Base-by-base conservation (phyloP, 2,888 invertebrate genomes). In the Agrilus mali region DNA sequence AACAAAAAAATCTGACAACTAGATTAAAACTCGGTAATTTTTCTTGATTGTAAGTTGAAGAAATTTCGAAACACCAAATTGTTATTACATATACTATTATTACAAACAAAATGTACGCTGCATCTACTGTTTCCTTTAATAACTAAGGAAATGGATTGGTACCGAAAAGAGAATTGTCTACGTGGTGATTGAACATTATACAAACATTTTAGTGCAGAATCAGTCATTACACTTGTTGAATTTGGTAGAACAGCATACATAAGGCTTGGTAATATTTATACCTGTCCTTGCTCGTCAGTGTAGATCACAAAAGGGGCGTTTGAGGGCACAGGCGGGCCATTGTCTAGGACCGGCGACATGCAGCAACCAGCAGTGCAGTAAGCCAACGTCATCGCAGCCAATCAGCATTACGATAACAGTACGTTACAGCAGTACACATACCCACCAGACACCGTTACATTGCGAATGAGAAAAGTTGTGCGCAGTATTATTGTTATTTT, bases 211-310 rank as follows among this genome's bases (percentile, higher is more conserved):
- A 27, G 27, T 27, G 27, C 27, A 27, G 27, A 27, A 27, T 27
- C 27, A 27, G 4, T 27, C 27, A 27, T 27, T 27, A 27, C 27
- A 27, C 27, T 27, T 27, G 27, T 27, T 27, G 27, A 27, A 27
- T 27, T 27, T 27, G 27, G 27, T 59, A 60, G 64, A 60, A 61
- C 65, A 66, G 64, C 65, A 55, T 60, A 64, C 66, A 64, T 58
- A 60, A 59, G 55, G 55, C 60, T 57, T 60, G 63, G 63, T 56
- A 56, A 66, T 62, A 60, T 63, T 73, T 73, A 75, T 87, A 90
- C 90, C 90, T 90, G 89, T 82, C 87, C 89, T 78, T 86, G 85
- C 73, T 86, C 85, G 78, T 90, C 90, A 77, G 89, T 89, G 83
- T 90, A 90, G 78, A 85, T 83, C 77, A 90, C 88, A 79, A 83